Base-by-base conservation (phyloP, 1,140 invertebrate genomes). In the Lepidotrigona ventralis region DNA sequence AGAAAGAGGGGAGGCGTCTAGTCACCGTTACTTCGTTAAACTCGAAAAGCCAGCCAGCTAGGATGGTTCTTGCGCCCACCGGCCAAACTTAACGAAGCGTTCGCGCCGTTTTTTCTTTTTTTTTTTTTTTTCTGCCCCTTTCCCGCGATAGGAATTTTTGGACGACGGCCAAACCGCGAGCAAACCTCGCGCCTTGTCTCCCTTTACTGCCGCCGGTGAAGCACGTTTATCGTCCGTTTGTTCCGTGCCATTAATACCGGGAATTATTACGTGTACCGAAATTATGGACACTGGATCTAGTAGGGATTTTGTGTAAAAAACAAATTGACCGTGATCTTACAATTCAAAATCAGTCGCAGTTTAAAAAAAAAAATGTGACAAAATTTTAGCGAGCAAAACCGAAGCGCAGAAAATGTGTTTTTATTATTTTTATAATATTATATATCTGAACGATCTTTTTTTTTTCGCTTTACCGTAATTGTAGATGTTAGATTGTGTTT, bases 21-120 rank as follows among this genome's bases (percentile, higher is more conserved):
- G 90, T 76, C 73, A 79, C 80, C 84, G 88, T 90, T 89, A 89
- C 85, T 89, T 89, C 88, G 88, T 89, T 89, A 89, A 89, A 88
- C 77, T 86, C 75, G 70, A 86, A 86, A 88, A 84, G 79, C 29
- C 71, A 58, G 73, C 64, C 75, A 56, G 68, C 68, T 63, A 46
- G 39, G 39, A 46, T 46, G 54, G 72, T 78, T 81, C 78, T 72
- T 58, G n/a, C 53, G 53, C 8, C 64, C 29, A n/a, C n/a, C 63
- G 51, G 21, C 73, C 15, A 51, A 56, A 69, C 23, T 58, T 85
- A 83, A 88, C 79, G 79, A 88, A 79, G 66, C 71, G 83, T 86
- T 69, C 39, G 58, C 74, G 79, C 46, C 53, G 56, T 72, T 88
- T 88, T 84, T 81, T 66, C 66, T 79, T 69, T 46, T 46, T 46